phyloP scores from a whole-genome alignment of 2,113 vertebrate species.

The Lamprotornis superbus region DNA sequence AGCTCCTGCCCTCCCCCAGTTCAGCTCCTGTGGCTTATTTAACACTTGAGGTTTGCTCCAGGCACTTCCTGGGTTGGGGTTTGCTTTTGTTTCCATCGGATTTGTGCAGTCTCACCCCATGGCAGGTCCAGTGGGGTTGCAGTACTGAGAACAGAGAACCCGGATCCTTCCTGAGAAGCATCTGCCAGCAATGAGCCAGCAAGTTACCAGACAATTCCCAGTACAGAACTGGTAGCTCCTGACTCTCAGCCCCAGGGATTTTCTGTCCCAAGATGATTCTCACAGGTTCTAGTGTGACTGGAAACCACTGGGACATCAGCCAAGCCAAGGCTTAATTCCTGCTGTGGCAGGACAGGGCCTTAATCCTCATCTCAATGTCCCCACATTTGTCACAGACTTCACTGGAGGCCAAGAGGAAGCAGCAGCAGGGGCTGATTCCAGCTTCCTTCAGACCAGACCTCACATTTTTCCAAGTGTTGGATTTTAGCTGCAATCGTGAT shows the following conservation, averaged over 20 bases:
- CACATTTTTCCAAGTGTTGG: background rate
- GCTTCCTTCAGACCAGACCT: background rate
- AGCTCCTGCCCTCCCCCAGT: background rate
- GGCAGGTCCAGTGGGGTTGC: accelerated
- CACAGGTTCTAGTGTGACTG: background rate
- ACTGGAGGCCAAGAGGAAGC: background rate
- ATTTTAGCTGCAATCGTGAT: background rate
- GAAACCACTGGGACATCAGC: background rate
- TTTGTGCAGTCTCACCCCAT: background rate
- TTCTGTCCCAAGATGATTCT: background rate
- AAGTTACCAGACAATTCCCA: background rate
- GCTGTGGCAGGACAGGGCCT: background rate
- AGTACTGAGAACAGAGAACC: accelerated
- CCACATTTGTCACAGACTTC: background rate
- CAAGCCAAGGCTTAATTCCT: background rate
- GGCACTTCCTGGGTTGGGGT: background rate
- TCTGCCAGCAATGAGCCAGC: accelerated
- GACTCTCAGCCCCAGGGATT: background rate
- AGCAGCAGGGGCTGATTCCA: background rate
- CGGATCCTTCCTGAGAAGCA: accelerated
- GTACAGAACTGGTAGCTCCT: background rate
- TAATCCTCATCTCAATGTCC: background rate
- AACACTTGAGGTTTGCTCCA: background rate
- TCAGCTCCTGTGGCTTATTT: background rate
- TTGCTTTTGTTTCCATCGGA: background rate